Evolutionary conservation across 2,888 invertebrate species (phyloP).

Genomic region (Papilio elwesi): DNA sequence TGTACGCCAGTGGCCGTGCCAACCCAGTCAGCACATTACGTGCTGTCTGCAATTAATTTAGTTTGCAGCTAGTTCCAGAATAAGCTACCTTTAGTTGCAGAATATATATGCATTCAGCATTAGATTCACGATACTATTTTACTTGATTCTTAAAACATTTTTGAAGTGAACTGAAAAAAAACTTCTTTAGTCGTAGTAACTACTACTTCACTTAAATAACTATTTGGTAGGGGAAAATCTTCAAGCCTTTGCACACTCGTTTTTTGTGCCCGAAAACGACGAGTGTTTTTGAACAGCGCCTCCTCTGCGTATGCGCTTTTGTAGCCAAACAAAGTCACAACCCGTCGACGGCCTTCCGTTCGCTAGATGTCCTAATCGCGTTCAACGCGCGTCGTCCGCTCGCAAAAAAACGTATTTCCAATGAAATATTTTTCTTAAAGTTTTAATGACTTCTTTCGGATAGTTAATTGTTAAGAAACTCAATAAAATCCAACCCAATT

Average conservation of each 20-base stretch:
- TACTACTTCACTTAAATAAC: too few species aligned
- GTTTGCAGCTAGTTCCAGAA: constrained; percentile 22
- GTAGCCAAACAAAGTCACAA: too few species aligned
- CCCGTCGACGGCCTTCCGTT: too few species aligned
- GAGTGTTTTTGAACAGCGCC: too few species aligned
- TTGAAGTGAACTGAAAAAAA: background rate
- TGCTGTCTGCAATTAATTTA: constrained; percentile 26
- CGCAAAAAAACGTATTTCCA: background rate
- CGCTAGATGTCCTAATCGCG: too few species aligned
- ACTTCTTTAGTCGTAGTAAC: too few species aligned
- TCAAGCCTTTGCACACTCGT: too few species aligned
- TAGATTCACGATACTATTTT: background rate
- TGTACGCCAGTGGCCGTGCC: constrained; percentile 2
- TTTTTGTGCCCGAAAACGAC: too few species aligned
- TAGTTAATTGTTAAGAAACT: constrained; percentile 26
- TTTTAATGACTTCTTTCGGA: background rate
- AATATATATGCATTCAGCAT: background rate
- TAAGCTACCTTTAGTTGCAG: constrained; percentile 13
- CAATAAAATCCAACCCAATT: constrained; percentile 25
- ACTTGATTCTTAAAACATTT: background rate
- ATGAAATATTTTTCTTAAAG: background rate
- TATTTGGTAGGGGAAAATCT: too few species aligned
- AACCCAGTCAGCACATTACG: constrained; percentile 16
- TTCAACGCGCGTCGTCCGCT: too few species aligned
- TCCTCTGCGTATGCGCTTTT: too few species aligned